Conservation (phyloP, 2,113 vertebrate genomes). For the Poecilia latipinna region DNA sequence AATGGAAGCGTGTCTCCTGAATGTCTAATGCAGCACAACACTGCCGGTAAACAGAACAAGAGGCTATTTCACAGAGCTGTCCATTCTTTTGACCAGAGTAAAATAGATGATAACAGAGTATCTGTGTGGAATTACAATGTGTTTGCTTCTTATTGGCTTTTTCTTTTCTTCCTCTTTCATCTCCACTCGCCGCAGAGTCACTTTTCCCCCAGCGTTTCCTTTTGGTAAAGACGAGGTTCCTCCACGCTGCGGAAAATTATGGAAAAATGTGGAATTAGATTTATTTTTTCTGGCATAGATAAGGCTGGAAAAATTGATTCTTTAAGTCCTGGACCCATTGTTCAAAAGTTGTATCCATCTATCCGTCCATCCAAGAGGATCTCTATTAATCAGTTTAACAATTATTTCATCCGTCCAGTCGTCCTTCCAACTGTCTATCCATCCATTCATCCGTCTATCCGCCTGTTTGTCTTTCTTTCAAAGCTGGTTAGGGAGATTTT, state of each 20-base stretch:
- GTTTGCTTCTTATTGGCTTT: conserved; percentile 48
- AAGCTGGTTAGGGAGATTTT: too few species aligned
- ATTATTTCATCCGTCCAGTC: too few species aligned
- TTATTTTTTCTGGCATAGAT: background rate
- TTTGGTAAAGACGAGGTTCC: background rate
- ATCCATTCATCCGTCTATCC: too few species aligned
- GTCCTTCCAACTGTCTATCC: too few species aligned
- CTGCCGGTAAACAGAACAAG: conserved; percentile 65
- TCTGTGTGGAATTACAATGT: conserved; percentile 71
- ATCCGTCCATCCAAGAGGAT: background rate
- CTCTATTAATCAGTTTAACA: too few species aligned
- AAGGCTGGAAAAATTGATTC: background rate
- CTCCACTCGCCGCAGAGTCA: conserved; percentile 15
- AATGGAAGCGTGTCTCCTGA: conserved; percentile 65
- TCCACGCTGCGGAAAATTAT: background rate
- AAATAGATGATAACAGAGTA: conserved; percentile 68
- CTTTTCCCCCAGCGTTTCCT: conserved; percentile 32
- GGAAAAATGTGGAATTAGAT: background rate
- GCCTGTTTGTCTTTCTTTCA: too few species aligned
- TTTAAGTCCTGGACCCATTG: background rate
- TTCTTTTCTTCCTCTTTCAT: conserved; percentile 2
- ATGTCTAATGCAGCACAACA: conserved; percentile 61
- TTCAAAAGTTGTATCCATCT: background rate
- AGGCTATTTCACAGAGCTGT: conserved; percentile 63
- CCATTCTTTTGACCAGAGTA: conserved; percentile 69